Conservation (phyloP, 2,888 invertebrate species). For the Cryptosula pallasiana region DNA sequence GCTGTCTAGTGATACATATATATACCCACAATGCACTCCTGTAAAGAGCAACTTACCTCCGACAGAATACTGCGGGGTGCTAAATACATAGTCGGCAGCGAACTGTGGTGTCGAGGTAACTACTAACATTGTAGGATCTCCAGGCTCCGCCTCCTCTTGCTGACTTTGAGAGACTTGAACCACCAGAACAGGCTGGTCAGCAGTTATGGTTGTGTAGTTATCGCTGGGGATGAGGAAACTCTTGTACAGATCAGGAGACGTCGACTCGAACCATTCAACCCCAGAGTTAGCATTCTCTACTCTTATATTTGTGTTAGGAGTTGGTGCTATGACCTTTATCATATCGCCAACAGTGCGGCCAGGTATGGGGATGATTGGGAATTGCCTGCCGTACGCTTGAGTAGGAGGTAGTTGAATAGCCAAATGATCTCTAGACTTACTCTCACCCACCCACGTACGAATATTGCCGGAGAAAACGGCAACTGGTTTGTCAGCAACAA, state of each 20-base stretch:
- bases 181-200: constrained; percentile 4
- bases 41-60: not conserved
- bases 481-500: constrained; percentile 18
- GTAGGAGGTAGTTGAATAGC: not conserved
- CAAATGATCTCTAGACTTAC: constrained; percentile 4
- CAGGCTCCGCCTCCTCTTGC: constrained; percentile 5
- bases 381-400: constrained; percentile 15
- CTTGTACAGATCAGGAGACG: not conserved
- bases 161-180: constrained; percentile 22
- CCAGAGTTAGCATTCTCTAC: constrained; percentile 15
- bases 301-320: constrained; percentile 3
- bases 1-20: not conserved
- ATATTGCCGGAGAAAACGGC: constrained; percentile 23
- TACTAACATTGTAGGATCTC: constrained; percentile 16
- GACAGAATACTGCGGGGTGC: constrained; percentile 19
- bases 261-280: not conserved
- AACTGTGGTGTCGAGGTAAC: constrained; percentile 9
- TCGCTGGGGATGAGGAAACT: not conserved
- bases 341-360: constrained; percentile 7
- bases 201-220: not conserved
- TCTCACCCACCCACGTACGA: constrained; percentile 16
- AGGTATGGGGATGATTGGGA: constrained; percentile 15
- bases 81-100: constrained; percentile 20
- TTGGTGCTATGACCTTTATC: not conserved
- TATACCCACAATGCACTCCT: not conserved